Evolutionary conservation across 2,888 invertebrate genomes (phyloP), one percentile per base, ranked within the genome.

Genomic region (Sarcophaga variegata): DNA sequence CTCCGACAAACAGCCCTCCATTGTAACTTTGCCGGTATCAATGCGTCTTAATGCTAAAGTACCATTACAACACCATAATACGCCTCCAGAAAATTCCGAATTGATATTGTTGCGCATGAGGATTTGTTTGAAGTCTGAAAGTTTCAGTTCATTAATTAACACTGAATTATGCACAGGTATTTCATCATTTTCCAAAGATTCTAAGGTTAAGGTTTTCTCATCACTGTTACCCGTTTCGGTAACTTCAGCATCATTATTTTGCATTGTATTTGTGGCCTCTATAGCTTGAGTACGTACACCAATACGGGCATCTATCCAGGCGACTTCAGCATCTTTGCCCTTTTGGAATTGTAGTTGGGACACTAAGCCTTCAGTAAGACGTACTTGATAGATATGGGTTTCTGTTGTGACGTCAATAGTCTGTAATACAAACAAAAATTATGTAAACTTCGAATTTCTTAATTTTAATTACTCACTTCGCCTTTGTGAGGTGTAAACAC

Each of bases 321-420:
- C 98, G n/a, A 99, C 95, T 93, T 99, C 99, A 0, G 97, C 96
- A 90, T 98, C 98, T 89, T 96, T 97, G 69, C 96, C 96, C 91
- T 96, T 96, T 87, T 97, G 96, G 94, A 99, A 98, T 88, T 96
- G 95, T 82, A 99, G 93, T 11, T 97, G 96, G 1, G 97, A 97
- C 88, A 99, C 97, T 85, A 99, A 94, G 5, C 97, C 97, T 93
- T 99, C 99, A 2, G 98, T 98, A 66, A 99, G 94, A 78, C 97
- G 96, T 87, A 99, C 98, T 95, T 99, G 99, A 93, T 98, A 99
- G 90, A 99, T 99, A 91, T 99, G 98, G 0, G 98, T 98, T 93
- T 99, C 99, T 0, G 98, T 98, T 0, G 99, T 99, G 0, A 98
- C 99, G 93, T 99, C 99, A 4, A 99, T 95, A 11, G 93, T 91